A percentile compares a stretch with the other conserved stretches of the same genome.
Conservation (phyloP, 2,113 vertebrate genomes). For the Empidonax traillii region DNA sequence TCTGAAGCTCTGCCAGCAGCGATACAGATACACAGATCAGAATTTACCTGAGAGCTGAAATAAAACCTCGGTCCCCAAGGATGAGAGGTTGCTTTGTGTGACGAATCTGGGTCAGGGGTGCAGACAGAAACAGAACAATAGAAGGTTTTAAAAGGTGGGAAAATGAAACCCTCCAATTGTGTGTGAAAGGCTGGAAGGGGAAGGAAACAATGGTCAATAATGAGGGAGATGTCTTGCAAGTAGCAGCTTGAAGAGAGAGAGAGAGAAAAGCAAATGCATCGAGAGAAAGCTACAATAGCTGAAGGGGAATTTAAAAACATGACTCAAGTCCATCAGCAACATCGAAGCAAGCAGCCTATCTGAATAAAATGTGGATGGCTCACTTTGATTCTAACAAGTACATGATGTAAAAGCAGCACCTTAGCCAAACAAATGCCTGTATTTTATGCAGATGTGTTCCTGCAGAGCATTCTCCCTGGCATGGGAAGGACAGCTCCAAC, state of each 20-base stretch:
- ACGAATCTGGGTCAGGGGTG: background rate
- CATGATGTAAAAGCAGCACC: background rate
- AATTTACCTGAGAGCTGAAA: background rate
- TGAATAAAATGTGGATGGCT: background rate
- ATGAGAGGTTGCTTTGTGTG: background rate
- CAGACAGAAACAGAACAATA: background rate
- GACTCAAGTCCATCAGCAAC: background rate
- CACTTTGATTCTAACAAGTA: background rate
- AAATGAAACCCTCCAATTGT: background rate
- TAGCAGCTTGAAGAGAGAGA: background rate
- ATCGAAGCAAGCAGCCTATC: background rate
- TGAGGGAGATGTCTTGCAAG: background rate
- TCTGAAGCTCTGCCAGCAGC: background rate
- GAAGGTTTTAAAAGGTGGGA: background rate
- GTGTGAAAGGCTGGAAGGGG: background rate
- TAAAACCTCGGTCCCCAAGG: background rate
- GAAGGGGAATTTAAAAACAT: background rate
- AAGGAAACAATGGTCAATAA: constrained; percentile 5
- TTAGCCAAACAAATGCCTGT: background rate
- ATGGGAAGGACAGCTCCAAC: background rate
- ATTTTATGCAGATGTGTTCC: background rate
- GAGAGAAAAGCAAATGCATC: background rate
- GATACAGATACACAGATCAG: background rate
- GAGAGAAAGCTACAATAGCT: background rate
- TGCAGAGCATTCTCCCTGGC: background rate